These are phyloP conservation scores for Pluvianellus socialis DNA, from an alignment of 2,113 vertebrate species.

Conservation along the genomic window DNA sequence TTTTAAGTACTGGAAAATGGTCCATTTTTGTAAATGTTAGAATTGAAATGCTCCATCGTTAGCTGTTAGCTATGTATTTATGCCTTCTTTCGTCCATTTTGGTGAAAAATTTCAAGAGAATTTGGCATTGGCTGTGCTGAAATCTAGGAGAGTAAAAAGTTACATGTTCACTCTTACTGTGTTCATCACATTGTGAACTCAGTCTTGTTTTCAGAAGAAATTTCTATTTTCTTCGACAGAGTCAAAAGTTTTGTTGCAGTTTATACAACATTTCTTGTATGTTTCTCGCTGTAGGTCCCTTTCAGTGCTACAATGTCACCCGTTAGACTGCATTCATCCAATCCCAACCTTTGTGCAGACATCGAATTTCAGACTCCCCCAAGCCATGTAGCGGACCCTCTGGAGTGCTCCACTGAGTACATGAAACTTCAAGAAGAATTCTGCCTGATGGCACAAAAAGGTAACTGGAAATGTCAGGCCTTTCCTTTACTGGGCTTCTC, in stretches of 20 bases:
- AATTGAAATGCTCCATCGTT: background rate
- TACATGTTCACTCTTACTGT: background rate
- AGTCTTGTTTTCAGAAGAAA: background rate
- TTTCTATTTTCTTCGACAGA: background rate
- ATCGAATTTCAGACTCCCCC: conserved; percentile 89
- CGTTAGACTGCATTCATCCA: conserved; percentile 93
- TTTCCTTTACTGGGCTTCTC: background rate
- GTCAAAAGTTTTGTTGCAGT: background rate
- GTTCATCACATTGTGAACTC: background rate
- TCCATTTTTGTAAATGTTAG: background rate
- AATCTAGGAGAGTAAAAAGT: background rate
- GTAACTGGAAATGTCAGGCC: conserved; percentile 59
- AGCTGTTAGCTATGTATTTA: background rate
- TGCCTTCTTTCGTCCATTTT: background rate
- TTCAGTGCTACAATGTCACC: conserved; percentile 92
- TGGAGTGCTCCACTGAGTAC: conserved; percentile 89
- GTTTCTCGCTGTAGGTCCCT: conserved; percentile 83
- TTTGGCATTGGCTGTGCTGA: background rate
- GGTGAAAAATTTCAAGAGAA: background rate
- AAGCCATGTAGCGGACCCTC: conserved; percentile 83
- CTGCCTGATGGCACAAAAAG: conserved; percentile 96
- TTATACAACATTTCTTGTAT: background rate
- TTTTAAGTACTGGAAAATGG: background rate
- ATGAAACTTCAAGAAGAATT: conserved; percentile 98
- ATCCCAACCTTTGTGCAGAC: conserved; percentile 96